Percentiles rank a stretch among this genome's conserved stretches.
phyloP scores from a whole-genome alignment of 2,888 invertebrate genomes.

The Drosophila mercatorum region DNA sequence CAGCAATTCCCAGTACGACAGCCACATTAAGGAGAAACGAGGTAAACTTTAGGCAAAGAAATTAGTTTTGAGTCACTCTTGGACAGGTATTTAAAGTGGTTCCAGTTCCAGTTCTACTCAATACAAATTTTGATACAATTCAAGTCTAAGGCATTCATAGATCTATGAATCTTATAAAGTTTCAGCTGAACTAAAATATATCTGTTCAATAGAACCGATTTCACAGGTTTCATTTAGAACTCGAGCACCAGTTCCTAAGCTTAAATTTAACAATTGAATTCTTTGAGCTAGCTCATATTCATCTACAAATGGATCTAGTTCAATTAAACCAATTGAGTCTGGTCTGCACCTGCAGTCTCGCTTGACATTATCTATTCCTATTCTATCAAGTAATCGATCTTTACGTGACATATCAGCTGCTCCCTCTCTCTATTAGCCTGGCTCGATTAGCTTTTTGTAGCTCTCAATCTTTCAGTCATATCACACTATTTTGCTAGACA shows the following conservation, averaged over 20 bases:
- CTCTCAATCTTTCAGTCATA: conserved; percentile 20
- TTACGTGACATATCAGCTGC: conserved; percentile 13
- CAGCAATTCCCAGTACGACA: conserved; percentile 93
- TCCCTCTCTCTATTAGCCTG: background rate
- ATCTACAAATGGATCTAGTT: background rate
- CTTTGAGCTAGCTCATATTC: background rate
- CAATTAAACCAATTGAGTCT: background rate
- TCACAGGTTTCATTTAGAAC: background rate
- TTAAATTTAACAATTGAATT: background rate
- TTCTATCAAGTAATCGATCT: conserved; percentile 39
- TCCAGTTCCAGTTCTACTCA: too few species aligned
- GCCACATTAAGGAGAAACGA: conserved; percentile 93
- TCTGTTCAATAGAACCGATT: background rate
- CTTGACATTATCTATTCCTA: background rate
- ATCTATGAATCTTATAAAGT: background rate
- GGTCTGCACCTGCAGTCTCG: background rate
- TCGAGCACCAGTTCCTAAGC: too few species aligned
- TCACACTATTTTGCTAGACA: conserved; percentile 6
- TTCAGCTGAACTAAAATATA: background rate
- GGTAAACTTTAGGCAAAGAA: conserved; percentile 86
- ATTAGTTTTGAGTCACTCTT: too few species aligned
- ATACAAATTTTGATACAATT: too few species aligned
- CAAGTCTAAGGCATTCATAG: too few species aligned
- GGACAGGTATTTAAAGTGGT: too few species aligned
- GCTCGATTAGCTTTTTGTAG: conserved; percentile 22